Evolutionary conservation across 2,113 vertebrate genomes (phyloP).

Genomic region (Rhinichthys klamathensis): DNA sequence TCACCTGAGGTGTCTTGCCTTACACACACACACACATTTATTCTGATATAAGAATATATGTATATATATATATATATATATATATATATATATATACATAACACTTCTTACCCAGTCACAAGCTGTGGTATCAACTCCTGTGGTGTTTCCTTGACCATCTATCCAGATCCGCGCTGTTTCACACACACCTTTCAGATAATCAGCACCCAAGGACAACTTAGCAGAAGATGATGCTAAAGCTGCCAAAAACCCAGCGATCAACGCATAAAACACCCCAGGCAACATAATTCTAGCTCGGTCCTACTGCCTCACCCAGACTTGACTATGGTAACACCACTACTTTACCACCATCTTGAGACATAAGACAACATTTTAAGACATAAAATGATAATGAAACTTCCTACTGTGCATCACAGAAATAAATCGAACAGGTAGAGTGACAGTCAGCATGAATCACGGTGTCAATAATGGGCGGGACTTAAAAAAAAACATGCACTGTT

Average conservation of each 20-base stretch:
- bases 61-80: too few species aligned
- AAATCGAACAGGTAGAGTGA: neutral
- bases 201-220: conserved; percentile 82
- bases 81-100: too few species aligned
- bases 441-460: neutral
- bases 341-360: neutral
- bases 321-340: neutral
- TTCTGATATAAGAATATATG: too few species aligned
- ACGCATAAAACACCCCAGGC: conserved; percentile 70
- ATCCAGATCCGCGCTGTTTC: conserved; percentile 56
- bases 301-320: neutral
- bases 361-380: neutral
- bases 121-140: conserved; percentile 22
- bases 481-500: neutral
- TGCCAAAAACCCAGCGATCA: conserved; percentile 78
- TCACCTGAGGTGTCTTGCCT: too few species aligned
- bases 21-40: too few species aligned
- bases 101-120: conserved; percentile 78
- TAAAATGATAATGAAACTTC: neutral
- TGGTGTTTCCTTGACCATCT: conserved; percentile 31
- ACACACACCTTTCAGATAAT: conserved; percentile 68
- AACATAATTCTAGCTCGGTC: conserved; percentile 50
- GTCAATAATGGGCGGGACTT: neutral
- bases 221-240: conserved; percentile 82
- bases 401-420: conserved; percentile 11